Evolutionary conservation across 1,140 invertebrate genomes (phyloP).

Genomic region (Pseudomyrmex flavicornis): DNA sequence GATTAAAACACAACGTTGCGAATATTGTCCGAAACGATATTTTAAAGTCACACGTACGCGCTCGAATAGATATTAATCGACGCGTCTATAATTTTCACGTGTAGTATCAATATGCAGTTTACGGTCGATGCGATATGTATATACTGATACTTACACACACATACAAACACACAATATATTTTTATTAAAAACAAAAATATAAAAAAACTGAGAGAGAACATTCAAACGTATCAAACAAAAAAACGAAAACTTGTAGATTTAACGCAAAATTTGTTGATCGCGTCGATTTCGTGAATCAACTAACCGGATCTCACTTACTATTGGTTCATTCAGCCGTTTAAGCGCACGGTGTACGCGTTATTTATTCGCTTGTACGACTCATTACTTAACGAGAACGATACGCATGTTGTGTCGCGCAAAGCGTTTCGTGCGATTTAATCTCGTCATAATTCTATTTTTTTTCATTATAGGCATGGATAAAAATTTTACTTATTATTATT

Average conservation of each 20-base stretch:
- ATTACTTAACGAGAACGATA: conserved; percentile 30
- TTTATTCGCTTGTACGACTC: conserved; percentile 65
- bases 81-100: conserved; percentile 38
- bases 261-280: conserved; percentile 57
- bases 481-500: not conserved
- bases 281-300: conserved; percentile 51
- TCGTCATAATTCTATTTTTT: not conserved
- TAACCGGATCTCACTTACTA: conserved; percentile 20
- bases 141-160: no score
- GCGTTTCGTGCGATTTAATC: not conserved
- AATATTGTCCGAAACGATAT: conserved; percentile 22
- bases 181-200: not conserved
- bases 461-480: not conserved
- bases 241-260: conserved; percentile 65
- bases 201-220: not conserved
- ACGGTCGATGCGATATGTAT: conserved; percentile 25
- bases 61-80: conserved; percentile 46
- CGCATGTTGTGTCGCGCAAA: not conserved
- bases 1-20: conserved; percentile 29
- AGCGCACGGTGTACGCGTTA: conserved; percentile 70
- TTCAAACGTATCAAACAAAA: conserved; percentile 9
- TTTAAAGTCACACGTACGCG: conserved; percentile 28
- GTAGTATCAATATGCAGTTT: conserved; percentile 26
- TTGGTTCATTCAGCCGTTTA: conserved; percentile 57
- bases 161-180: not conserved